Evolutionary conservation across 2,797 vertebrate species (phyloP).

Genomic region (Hirundo rustica): DNA sequence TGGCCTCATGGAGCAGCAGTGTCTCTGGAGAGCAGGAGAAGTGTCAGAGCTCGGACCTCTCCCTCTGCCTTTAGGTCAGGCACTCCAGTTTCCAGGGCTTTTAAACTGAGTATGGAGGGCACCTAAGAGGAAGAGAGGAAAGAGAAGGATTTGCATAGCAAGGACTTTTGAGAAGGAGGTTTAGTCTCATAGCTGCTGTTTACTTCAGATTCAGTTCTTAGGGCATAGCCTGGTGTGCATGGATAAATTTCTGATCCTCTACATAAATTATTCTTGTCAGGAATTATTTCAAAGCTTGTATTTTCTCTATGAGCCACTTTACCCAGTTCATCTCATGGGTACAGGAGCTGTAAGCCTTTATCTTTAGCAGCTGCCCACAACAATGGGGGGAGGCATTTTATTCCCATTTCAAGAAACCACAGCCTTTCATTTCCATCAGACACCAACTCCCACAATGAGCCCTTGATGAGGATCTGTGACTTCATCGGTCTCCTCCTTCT

Average conservation of each 20-base stretch:
- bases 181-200: background rate
- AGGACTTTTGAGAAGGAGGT: background rate
- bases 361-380: background rate
- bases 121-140: background rate
- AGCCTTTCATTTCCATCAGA: background rate
- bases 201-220: background rate
- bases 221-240: background rate
- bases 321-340: background rate
- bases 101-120: background rate
- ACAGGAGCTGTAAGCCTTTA: background rate
- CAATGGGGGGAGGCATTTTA: fast-evolving
- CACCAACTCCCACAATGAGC: background rate
- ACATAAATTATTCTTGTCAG: background rate
- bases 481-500: background rate
- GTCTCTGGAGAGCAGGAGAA: background rate
- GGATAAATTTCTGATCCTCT: background rate
- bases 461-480: background rate
- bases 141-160: background rate
- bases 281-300: fast-evolving
- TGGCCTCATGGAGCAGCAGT: background rate
- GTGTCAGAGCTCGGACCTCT: background rate
- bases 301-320: background rate
- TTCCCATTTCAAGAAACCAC: background rate
- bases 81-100: background rate
- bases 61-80: background rate